Percentiles rank a stretch among this genome's conserved stretches.
phyloP scores from a whole-genome alignment of 2,113 vertebrate genomes.

The Eubucco bourcierii region DNA sequence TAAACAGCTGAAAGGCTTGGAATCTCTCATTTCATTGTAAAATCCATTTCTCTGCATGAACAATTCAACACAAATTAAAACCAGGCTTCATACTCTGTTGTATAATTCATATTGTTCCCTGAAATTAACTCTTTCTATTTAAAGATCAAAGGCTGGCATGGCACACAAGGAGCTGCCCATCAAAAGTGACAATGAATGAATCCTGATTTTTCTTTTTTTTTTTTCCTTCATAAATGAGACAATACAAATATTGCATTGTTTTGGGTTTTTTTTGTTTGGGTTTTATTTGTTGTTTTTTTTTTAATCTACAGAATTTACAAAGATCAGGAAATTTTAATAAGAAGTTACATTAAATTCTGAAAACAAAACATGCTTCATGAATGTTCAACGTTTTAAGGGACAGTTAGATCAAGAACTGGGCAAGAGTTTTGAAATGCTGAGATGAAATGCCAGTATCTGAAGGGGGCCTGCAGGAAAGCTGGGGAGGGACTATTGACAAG shows the following conservation, averaged over 20 bases:
- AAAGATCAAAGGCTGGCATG: neutral
- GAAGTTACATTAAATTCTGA: neutral
- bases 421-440: neutral
- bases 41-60: conserved; percentile 49
- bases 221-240: neutral
- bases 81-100: conserved; percentile 18
- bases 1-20: conserved; percentile 54
- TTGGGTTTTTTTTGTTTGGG: too few species aligned
- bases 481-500: too few species aligned
- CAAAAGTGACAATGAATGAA: neutral
- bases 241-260: too few species aligned
- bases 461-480: too few species aligned
- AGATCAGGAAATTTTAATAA: neutral
- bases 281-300: too few species aligned
- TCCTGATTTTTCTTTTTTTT: neutral
- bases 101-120: neutral
- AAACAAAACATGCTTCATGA: neutral
- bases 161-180: neutral
- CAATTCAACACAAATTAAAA: conserved; percentile 31
- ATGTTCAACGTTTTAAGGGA: neutral
- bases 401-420: neutral
- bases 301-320: neutral
- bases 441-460: neutral
- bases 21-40: conserved; percentile 41
- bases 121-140: conserved; percentile 48